Base-by-base conservation (phyloP, 2,113 vertebrate species). In the Hipposideros armiger region DNA sequence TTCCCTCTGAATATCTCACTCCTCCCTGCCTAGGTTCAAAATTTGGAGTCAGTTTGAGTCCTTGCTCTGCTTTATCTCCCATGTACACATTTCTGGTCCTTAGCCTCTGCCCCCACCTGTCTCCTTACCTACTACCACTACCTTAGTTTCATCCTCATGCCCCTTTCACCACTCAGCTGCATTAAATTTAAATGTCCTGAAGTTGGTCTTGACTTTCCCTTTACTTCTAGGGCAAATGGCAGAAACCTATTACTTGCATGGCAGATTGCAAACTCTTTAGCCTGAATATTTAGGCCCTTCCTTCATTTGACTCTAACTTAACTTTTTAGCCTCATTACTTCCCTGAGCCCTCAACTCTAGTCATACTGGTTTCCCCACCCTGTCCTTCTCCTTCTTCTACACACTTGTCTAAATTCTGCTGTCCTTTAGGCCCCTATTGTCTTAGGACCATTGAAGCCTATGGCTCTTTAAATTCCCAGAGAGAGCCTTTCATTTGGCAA, bases 391-490 rank as follows among this genome's bases (percentile, higher is more conserved):
- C n/a, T 40, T 89, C 22, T 80, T 89, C 22, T 80, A 56, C 14
- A 56, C 17, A 24, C 40, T 22, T 50, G 7, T 81, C 70, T 95
- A 74, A 62, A 45, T 42, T 26, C 32, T 94, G 36, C 30, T 87
- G 11, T 78, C 45, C n/a, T 82, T 69, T n/a, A 84, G 52, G 24
- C 32, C 19, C 56, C 15, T 93, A 24, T 91, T 95, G 10, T 81
- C 81, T 36, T 28, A 70, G 42, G 47, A 94, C 56, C 67, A 58
- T 64, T 67, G 69, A 64, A n/a, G 9, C 36, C 80, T 36, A 62
- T 56, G 69, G 26, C 24, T 60, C 54, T 94, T 97, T 58, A 89
- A 93, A 42, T 97, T 94, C 32, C 36, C 66, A 40, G 66, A 94
- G 20, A 94, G 24, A 81, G 16, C 19, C 36, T 97, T 94, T 94